Percentiles rank a stretch among this genome's conserved stretches.
Conservation (phyloP, 2,797 vertebrate species). For the Protosalanx chinensis region DNA sequence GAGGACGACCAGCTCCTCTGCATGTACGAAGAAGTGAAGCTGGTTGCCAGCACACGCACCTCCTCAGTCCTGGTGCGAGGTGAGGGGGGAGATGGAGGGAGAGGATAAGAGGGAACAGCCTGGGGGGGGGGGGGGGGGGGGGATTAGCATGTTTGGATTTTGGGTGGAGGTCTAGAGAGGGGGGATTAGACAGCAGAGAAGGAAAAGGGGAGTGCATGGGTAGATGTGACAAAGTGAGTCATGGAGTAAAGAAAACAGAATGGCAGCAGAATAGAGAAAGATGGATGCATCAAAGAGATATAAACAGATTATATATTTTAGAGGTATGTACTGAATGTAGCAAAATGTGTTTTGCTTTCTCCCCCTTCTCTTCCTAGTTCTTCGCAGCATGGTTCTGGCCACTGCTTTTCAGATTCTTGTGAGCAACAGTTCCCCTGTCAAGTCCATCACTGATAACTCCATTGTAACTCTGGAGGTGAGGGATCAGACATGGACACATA, state of each 20-base stretch:
- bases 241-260: neutral
- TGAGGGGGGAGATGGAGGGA: conserved; percentile 36
- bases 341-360: neutral
- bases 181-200: neutral
- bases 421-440: conserved; percentile 71
- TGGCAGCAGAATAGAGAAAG: neutral
- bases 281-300: neutral
- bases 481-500: neutral
- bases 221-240: neutral
- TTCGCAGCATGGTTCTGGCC: conserved; percentile 74
- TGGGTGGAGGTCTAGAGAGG: neutral
- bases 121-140: neutral
- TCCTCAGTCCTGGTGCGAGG: conserved; percentile 74
- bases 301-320: too few relatives aligned
- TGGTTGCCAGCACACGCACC: conserved; percentile 64
- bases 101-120: neutral
- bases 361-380: conserved; percentile 53
- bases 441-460: conserved; percentile 63
- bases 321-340: too few relatives aligned
- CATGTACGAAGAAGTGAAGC: conserved; percentile 76
- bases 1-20: conserved; percentile 74
- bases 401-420: conserved; percentile 78
- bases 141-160: neutral
- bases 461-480: conserved; percentile 77
- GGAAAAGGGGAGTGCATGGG: neutral